These are phyloP conservation scores for Gonocerus acuteangulatus DNA, from an alignment of 2,888 invertebrate genomes.

Conservation along the genomic window DNA sequence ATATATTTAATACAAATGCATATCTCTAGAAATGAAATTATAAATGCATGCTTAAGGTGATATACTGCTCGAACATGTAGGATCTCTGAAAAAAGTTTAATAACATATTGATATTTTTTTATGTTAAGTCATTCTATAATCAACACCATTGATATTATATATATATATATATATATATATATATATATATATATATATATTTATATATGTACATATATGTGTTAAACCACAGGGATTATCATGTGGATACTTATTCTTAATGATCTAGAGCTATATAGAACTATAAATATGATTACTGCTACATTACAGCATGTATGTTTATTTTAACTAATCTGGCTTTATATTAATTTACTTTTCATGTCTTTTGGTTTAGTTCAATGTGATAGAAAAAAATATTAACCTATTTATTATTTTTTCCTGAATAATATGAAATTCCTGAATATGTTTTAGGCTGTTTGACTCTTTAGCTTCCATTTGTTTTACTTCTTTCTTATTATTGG, in stretches of 20 bases:
- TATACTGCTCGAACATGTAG: constrained; percentile 21
- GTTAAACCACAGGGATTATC: constrained; percentile 16
- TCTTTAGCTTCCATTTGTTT: no score
- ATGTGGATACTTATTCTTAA: constrained; percentile 15
- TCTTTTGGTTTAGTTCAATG: no score
- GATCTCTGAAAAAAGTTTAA: constrained; percentile 16
- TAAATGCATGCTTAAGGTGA: constrained; percentile 19
- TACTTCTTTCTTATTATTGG: no score
- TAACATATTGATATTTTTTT: constrained; percentile 21
- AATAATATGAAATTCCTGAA: no score
- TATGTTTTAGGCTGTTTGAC: no score
- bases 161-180: no score
- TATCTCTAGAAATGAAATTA: constrained; percentile 19
- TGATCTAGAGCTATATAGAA: constrained; percentile 7
- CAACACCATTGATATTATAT: no score
- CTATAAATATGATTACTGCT: background rate
- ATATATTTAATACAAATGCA: constrained; percentile 14
- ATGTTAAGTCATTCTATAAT: constrained; percentile 8
- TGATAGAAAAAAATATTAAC: no score
- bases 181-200: no score
- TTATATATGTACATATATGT: background rate
- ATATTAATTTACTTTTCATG: no score
- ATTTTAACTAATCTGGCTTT: background rate
- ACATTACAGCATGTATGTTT: background rate
- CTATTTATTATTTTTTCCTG: no score